Percentiles rank a stretch among this genome's conserved stretches.
phyloP scores from a whole-genome alignment of 2,113 vertebrate species.

The Brachionichthys hirsutus region DNA sequence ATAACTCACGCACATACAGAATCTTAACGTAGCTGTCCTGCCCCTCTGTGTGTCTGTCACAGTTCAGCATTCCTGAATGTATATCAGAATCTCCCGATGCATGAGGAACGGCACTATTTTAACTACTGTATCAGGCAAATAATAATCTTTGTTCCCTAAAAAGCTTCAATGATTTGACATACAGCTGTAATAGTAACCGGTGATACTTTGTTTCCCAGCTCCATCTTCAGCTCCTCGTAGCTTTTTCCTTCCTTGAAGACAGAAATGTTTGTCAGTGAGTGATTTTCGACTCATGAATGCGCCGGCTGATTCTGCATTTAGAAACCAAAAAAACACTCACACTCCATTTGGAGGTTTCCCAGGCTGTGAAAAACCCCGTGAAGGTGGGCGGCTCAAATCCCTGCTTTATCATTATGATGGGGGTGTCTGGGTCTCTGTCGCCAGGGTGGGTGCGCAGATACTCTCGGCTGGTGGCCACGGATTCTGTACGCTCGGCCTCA shows the following conservation, averaged over 20 bases:
- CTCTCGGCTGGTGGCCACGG: slow-evolving; percentile 77
- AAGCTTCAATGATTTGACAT: slow-evolving; percentile 37
- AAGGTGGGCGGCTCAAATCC: slow-evolving; percentile 88
- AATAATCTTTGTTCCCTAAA: no score
- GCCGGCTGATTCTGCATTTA: not conserved
- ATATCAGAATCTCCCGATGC: no score
- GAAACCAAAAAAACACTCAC: slow-evolving; percentile 69
- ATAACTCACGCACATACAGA: not conserved
- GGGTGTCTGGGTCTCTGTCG: slow-evolving; percentile 79
- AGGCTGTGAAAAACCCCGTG: slow-evolving; percentile 89
- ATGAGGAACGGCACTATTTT: no score
- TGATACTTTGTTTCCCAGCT: slow-evolving; percentile 75
- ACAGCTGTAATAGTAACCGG: slow-evolving; percentile 68
- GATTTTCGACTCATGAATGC: not conserved
- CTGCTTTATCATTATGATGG: slow-evolving; percentile 83
- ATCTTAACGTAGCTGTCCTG: not conserved
- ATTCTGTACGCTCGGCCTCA: slow-evolving; percentile 76
- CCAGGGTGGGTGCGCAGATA: slow-evolving; percentile 86
- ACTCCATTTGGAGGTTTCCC: slow-evolving; percentile 86
- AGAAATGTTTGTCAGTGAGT: slow-evolving; percentile 5
- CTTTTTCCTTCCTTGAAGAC: slow-evolving; percentile 81
- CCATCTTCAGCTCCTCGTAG: slow-evolving; percentile 85
- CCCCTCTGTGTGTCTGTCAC: no score
- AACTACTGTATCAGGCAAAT: no score
- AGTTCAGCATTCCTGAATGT: no score